Base-by-base conservation (phyloP, 2,797 vertebrate genomes). In the Florisuga fusca region DNA sequence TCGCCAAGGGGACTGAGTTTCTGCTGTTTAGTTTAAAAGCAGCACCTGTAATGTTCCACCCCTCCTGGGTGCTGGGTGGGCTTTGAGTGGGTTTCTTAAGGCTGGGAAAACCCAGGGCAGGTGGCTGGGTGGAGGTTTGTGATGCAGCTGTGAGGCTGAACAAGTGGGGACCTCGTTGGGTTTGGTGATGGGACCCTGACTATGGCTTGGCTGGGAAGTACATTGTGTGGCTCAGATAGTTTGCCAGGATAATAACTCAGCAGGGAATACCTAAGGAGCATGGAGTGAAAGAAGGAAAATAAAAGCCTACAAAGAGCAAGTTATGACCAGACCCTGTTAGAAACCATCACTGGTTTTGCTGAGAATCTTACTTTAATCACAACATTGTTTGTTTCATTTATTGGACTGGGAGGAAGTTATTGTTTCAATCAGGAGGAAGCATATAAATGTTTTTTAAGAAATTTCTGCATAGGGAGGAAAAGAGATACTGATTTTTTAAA, bases 1-100 rank as follows among this genome's bases (percentile, higher is more conserved):
- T 64, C 46, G 25, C 2, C 16, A 4, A 0, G 0, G 0, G 41
- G 64, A 34, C 29, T 0, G 6, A 18, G 45, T 38, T 90, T 58
- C 26, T 71, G 71, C 74, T 68, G 26, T 26, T 54, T 2, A 1
- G 6, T 25, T 81, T 38, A 64, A 20, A 46, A 72, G 73, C 43
- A 72, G 27, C 50, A 59, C 51, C 79, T 84, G 54, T 27, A 20
- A 79, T 20, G 27, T 61, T 1, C 15, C 43, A 45, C 62, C 26
- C 25, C 8, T 41, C 50, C 33, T 4, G 51, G 1, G 45, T 0
- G 0, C 41, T 66, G 14, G 0, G 0, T 33, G 90, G 57, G 63
- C 63, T 71, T 25, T 13, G 59, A n/a, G 67, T 79, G 62, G 33
- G 61, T 17, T 73, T 33, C 16, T 11, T 3, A 5, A 36, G 58